Evolutionary conservation across 2,888 invertebrate genomes (phyloP).

Genomic region (Pristionchus arcanus): DNA sequence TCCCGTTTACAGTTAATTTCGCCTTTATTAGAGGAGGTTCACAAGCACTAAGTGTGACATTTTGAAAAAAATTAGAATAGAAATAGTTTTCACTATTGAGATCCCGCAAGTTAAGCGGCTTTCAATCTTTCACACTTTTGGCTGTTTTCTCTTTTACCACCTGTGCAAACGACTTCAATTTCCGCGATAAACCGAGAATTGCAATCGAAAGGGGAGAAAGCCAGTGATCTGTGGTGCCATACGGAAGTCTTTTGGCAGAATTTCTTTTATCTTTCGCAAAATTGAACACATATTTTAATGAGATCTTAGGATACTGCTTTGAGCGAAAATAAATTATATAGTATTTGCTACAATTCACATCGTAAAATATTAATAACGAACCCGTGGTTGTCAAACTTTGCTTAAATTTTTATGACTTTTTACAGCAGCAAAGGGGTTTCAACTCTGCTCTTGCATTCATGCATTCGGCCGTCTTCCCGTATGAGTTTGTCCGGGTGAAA

Average conservation of each 20-base stretch:
- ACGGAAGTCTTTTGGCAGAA: background rate
- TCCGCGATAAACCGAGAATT: too few species aligned
- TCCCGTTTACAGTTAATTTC: too few species aligned
- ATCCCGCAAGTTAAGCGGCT: too few species aligned
- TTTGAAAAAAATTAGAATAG: too few species aligned
- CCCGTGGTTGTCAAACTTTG: too few species aligned
- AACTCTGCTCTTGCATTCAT: constrained; percentile 15
- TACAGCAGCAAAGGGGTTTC: constrained; percentile 6
- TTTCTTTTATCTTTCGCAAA: background rate
- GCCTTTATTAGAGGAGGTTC: too few species aligned
- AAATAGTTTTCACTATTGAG: too few species aligned
- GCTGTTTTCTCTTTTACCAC: too few species aligned
- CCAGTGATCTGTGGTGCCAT: background rate
- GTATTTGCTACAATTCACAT: background rate
- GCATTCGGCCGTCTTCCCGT: constrained; percentile 12
- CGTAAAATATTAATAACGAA: background rate
- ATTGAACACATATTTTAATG: background rate
- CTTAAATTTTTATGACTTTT: background rate
- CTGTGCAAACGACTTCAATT: too few species aligned
- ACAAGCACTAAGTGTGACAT: too few species aligned
- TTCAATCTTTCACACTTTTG: too few species aligned
- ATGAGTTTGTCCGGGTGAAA: background rate
- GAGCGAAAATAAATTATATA: too few species aligned
- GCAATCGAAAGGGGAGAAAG: background rate
- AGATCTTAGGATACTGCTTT: background rate